Conservation (phyloP, 2,113 vertebrate genomes). For the Epinephelus lanceolatus region DNA sequence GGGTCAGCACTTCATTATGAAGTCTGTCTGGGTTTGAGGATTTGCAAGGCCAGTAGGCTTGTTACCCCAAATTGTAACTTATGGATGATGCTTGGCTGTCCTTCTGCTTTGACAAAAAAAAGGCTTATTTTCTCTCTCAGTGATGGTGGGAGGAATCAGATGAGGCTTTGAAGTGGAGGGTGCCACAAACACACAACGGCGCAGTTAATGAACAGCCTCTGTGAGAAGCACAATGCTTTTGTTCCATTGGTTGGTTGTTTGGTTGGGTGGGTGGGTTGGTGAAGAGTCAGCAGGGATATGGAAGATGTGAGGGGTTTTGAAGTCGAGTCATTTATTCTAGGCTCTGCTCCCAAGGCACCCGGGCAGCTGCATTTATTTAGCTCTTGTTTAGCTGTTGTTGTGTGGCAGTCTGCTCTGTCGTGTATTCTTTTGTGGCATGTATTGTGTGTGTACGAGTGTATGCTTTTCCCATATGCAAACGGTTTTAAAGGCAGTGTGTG, state of each 20-base stretch:
- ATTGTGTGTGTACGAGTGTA: constrained; percentile 36
- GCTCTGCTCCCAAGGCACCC: constrained; percentile 65
- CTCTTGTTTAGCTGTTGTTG: constrained; percentile 58
- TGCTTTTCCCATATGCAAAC: constrained; percentile 50
- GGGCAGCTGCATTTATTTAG: constrained; percentile 66
- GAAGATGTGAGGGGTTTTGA: constrained; percentile 80
- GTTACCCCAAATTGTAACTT: constrained; percentile 52
- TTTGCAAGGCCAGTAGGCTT: constrained; percentile 40
- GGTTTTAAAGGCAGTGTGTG: constrained; percentile 36
- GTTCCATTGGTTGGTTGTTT: constrained; percentile 63
- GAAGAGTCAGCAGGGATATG: constrained; percentile 70
- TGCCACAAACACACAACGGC: constrained; percentile 60
- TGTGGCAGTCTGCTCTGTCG: constrained; percentile 37
- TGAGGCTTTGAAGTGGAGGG: constrained; percentile 68
- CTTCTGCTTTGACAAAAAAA: constrained; percentile 35
- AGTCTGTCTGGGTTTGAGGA: constrained; percentile 27
- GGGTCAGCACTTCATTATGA: constrained; percentile 43
- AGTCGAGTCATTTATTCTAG: constrained; percentile 80
- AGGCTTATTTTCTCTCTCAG: constrained; percentile 49
- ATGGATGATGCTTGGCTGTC: constrained; percentile 42
- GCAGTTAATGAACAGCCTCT: constrained; percentile 76
- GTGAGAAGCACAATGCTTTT: constrained; percentile 52
- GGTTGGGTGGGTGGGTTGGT: constrained; percentile 60
- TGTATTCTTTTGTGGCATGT: constrained; percentile 35
- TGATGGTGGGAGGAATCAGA: constrained; percentile 59